These are phyloP conservation scores for Drosophila setifemur DNA, from an alignment of 1,140 invertebrate genomes.

Conservation along the genomic window DNA sequence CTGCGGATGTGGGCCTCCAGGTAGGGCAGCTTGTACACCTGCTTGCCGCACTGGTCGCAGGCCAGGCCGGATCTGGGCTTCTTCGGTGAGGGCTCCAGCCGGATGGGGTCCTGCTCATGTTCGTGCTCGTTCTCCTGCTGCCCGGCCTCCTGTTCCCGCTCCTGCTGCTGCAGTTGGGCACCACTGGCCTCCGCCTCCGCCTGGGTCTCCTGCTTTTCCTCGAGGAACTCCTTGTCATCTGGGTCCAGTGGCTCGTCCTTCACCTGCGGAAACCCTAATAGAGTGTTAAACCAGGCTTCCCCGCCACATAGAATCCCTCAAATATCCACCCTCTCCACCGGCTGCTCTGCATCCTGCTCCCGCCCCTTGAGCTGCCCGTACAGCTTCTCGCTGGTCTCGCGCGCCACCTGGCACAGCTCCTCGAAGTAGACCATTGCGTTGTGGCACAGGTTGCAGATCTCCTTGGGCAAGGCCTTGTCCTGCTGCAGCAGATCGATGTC, in stretches of 20 bases:
- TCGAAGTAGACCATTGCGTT: slow-evolving; percentile 62
- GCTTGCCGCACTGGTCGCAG: slow-evolving; percentile 69
- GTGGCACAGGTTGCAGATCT: slow-evolving; percentile 66
- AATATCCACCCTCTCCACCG: slow-evolving; percentile 8
- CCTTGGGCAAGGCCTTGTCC: slow-evolving; percentile 46
- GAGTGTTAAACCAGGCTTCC: slow-evolving; percentile 8
- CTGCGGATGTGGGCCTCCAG: slow-evolving; percentile 73
- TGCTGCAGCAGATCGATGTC: slow-evolving; percentile 60
- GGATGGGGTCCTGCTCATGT: background rate
- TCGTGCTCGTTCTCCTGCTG: slow-evolving; percentile 1
- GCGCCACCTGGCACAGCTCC: slow-evolving; percentile 58
- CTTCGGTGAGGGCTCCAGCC: background rate
- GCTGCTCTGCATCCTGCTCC: background rate
- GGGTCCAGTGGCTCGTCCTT: slow-evolving; percentile 56
- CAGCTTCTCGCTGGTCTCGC: slow-evolving; percentile 44
- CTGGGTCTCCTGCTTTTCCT: background rate
- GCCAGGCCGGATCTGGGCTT: slow-evolving; percentile 34
- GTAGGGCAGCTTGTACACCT: slow-evolving; percentile 73
- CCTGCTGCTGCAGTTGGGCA: background rate
- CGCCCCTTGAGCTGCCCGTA: background rate
- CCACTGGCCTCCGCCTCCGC: slow-evolving; percentile 1
- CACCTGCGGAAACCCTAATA: slow-evolving; percentile 30
- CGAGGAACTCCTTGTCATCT: background rate
- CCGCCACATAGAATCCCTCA: background rate
- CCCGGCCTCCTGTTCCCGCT: slow-evolving; percentile 8